These are phyloP conservation scores for Gastrophryne carolinensis DNA, from an alignment of 2,797 vertebrate species.

Conservation along the genomic window DNA sequence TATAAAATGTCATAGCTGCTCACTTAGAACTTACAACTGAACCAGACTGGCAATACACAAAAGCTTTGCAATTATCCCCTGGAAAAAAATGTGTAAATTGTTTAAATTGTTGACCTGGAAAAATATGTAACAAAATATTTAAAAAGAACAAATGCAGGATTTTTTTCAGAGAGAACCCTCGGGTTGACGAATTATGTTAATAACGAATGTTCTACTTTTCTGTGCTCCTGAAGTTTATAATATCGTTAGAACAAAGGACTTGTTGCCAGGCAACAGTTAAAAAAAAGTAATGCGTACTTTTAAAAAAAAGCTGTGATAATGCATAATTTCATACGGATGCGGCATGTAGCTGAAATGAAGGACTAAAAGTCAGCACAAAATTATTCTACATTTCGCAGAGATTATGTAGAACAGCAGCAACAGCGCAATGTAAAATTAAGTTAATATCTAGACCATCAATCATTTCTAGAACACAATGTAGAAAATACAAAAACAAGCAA, in stretches of 20 bases:
- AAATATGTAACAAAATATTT: slow-evolving; percentile 37
- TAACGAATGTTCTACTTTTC: slow-evolving; percentile 48
- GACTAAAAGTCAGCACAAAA: slow-evolving; percentile 54
- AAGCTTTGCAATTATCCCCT: slow-evolving; percentile 19
- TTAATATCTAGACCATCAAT: slow-evolving; percentile 61
- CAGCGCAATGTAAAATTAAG: slow-evolving; percentile 60
- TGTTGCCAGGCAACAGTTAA: slow-evolving; percentile 72
- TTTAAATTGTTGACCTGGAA: slow-evolving; percentile 30
- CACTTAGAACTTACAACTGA: slow-evolving; percentile 40
- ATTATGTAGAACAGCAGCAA: slow-evolving; percentile 52
- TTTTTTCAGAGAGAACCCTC: slow-evolving; percentile 31
- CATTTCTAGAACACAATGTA: slow-evolving; percentile 52
- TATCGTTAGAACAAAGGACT: slow-evolving; percentile 43
- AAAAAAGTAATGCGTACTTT: slow-evolving; percentile 61
- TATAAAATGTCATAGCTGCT: slow-evolving; percentile 25
- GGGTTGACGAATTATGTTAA: slow-evolving; percentile 55
- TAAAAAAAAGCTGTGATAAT: slow-evolving; percentile 62
- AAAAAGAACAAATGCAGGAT: slow-evolving; percentile 35
- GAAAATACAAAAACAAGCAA: slow-evolving; percentile 56
- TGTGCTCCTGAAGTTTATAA: slow-evolving; percentile 47
- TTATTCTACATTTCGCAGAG: slow-evolving; percentile 60
- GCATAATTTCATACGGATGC: slow-evolving; percentile 59
- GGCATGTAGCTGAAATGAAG: slow-evolving; percentile 48
- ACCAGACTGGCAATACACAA: neutral
- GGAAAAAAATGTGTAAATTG: slow-evolving; percentile 22